These are phyloP conservation scores for Ia io DNA, from an alignment of 2,113 vertebrate species.

Conservation along the genomic window DNA sequence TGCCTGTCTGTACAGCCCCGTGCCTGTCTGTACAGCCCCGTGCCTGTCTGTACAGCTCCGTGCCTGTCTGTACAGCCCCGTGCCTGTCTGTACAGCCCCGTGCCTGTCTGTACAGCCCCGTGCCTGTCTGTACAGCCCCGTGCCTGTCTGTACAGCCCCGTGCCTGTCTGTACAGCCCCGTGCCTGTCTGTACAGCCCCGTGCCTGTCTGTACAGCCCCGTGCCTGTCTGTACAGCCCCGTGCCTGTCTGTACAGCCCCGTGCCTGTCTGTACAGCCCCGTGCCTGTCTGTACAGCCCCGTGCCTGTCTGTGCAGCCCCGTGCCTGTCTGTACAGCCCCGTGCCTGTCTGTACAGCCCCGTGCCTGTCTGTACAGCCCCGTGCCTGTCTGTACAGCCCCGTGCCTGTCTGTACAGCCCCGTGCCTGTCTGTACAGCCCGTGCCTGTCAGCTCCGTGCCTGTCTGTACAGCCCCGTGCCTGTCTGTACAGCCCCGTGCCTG, in stretches of 20 bases:
- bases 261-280: fast-evolving
- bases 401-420: fast-evolving
- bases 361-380: fast-evolving
- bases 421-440: too few species aligned
- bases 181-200: too few species aligned
- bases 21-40: fast-evolving
- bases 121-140: fast-evolving
- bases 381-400: too few species aligned
- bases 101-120: fast-evolving
- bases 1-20: fast-evolving
- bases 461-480: too few species aligned
- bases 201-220: fast-evolving
- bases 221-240: fast-evolving
- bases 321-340: fast-evolving
- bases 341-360: fast-evolving
- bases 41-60: fast-evolving
- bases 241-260: too few species aligned
- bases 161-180: fast-evolving
- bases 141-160: fast-evolving
- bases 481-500: fast-evolving
- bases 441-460: too few species aligned
- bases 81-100: too few species aligned
- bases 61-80: too few species aligned
- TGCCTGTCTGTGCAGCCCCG: too few species aligned
- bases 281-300: too few species aligned